Conservation (phyloP, 2,888 invertebrate genomes). For the Panzeria rudis region DNA sequence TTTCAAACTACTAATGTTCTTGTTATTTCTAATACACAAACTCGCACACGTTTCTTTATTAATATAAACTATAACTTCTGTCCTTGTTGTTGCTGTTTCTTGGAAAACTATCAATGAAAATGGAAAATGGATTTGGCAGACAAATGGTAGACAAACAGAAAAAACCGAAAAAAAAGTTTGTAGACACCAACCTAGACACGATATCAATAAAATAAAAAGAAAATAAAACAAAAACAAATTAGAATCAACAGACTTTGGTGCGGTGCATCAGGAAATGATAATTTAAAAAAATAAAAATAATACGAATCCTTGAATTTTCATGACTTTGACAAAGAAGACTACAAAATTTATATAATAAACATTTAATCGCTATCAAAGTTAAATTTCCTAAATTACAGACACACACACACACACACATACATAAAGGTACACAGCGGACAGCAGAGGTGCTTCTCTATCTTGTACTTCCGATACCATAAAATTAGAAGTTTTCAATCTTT, state of each 20-base stretch:
- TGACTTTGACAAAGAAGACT: constrained; percentile 63
- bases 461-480: no score
- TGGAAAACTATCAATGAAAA: constrained; percentile 62
- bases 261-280: constrained; percentile 1
- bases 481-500: no score
- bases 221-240: constrained; percentile 41
- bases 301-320: constrained; percentile 45
- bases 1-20: constrained; percentile 1
- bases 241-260: constrained; percentile 54
- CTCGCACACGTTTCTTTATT: not conserved
- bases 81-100: constrained; percentile 27
- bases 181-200: constrained; percentile 62
- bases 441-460: no score
- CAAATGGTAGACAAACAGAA: constrained; percentile 62
- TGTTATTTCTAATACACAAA: constrained; percentile 5
- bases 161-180: constrained; percentile 34
- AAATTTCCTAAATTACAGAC: not conserved
- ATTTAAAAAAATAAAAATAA: constrained; percentile 6
- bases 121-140: constrained; percentile 65
- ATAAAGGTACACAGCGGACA: not conserved
- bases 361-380: constrained; percentile 8
- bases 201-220: constrained; percentile 51
- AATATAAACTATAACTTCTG: constrained; percentile 38
- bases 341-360: not conserved
- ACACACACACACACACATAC: not conserved